phyloP scores from a whole-genome alignment of 2,888 invertebrate genomes.

The Parnassius glacialis region DNA sequence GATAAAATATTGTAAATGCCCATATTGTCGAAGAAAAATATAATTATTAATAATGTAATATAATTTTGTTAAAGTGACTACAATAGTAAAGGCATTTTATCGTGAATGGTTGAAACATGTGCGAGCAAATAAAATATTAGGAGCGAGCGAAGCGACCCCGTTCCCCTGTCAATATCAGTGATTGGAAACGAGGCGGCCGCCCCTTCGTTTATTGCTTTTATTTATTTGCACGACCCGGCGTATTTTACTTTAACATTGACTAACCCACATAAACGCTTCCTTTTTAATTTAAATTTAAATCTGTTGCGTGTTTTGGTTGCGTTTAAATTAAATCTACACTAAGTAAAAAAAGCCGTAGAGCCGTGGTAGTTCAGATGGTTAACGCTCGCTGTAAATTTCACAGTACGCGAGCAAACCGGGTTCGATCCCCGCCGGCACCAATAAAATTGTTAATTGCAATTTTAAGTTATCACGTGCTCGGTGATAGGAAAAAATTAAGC shows the following conservation, averaged over 20 bases:
- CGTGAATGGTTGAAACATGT: slow-evolving; percentile 28
- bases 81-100: slow-evolving; percentile 9
- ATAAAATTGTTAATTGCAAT: too few relatives aligned
- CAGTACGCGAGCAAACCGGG: too few relatives aligned
- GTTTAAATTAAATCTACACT: slow-evolving; percentile 10
- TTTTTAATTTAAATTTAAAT: slow-evolving; percentile 25
- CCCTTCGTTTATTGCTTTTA: slow-evolving; percentile 48
- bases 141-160: slow-evolving; percentile 31
- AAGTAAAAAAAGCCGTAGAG: too few relatives aligned
- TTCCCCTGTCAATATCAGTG: slow-evolving; percentile 62
- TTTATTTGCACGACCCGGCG: slow-evolving; percentile 41
- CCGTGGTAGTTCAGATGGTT: too few relatives aligned
- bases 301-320: slow-evolving; percentile 20
- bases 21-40: too few relatives aligned
- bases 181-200: slow-evolving; percentile 50
- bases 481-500: too few relatives aligned
- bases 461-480: too few relatives aligned
- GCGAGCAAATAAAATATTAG: slow-evolving; percentile 44
- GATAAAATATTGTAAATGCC: too few relatives aligned
- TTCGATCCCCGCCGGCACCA: too few relatives aligned
- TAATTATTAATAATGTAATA: not conserved
- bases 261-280: slow-evolving; percentile 26
- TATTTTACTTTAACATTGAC: slow-evolving; percentile 23
- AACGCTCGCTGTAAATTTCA: too few relatives aligned
- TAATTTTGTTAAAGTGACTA: not conserved